phyloP scores from a whole-genome alignment of 2,888 invertebrate genomes.

The Dilophus febrilis region DNA sequence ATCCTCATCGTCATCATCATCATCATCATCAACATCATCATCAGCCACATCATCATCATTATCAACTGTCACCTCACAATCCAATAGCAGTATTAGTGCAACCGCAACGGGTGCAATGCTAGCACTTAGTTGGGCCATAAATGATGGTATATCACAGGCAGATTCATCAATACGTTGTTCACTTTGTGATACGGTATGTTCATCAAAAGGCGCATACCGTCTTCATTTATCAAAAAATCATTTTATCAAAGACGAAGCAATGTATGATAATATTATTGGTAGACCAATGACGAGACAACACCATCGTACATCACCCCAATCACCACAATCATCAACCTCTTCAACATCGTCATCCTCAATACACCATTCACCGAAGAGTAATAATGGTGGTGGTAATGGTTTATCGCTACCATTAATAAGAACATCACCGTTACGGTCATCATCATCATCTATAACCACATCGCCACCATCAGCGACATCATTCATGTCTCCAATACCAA shows the following conservation, averaged over 20 bases:
- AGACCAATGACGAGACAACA: slow-evolving; percentile 6
- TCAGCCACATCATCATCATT: slow-evolving; percentile 25
- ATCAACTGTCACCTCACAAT: slow-evolving; percentile 18
- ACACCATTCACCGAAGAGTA: slow-evolving; percentile 31
- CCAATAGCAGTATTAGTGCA: slow-evolving; percentile 21
- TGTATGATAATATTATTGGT: slow-evolving; percentile 52
- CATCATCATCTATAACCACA: slow-evolving; percentile 7
- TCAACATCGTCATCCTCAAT: slow-evolving; percentile 25
- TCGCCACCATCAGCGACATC: slow-evolving; percentile 8
- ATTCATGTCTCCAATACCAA: slow-evolving; percentile 36
- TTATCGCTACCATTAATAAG: no score
- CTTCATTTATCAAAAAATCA: slow-evolving; percentile 93
- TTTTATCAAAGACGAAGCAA: slow-evolving; percentile 81
- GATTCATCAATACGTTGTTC: slow-evolving; percentile 89
- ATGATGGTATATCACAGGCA: slow-evolving; percentile 61
- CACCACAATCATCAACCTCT: no score
- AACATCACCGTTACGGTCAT: slow-evolving; percentile 9
- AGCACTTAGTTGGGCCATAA: slow-evolving; percentile 89
- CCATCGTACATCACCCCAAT: not conserved
- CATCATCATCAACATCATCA: slow-evolving; percentile 22
- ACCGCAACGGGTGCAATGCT: slow-evolving; percentile 67
- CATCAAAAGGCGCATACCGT: slow-evolving; percentile 90
- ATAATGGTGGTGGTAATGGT: slow-evolving; percentile 19
- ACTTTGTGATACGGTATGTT: slow-evolving; percentile 88
- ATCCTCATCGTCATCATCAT: slow-evolving; percentile 22